phyloP scores from a whole-genome alignment of 2,888 invertebrate genomes.

The Drosophila tanythrix region DNA sequence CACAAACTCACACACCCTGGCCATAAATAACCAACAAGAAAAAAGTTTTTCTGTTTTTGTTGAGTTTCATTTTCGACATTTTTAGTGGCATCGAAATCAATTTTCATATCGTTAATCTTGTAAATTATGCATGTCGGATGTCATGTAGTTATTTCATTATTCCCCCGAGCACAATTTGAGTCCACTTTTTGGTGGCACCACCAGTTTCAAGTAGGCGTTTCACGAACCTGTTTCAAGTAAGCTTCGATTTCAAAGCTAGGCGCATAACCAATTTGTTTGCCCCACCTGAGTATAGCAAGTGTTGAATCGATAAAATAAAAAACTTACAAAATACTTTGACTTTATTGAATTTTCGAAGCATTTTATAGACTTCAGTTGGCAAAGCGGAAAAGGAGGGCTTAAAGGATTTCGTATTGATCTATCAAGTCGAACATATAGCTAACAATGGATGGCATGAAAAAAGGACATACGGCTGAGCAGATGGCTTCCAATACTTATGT shows the following conservation, averaged over 20 bases:
- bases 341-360: not conserved
- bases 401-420: not conserved
- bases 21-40: slow-evolving; percentile 54
- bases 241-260: slow-evolving; percentile 20
- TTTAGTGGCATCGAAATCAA: slow-evolving; percentile 82
- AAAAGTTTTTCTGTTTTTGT: slow-evolving; percentile 43
- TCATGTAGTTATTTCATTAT: slow-evolving; percentile 57
- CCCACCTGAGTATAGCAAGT: slow-evolving; percentile 1
- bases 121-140: slow-evolving; percentile 81
- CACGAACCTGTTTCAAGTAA: slow-evolving; percentile 37
- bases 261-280: slow-evolving; percentile 9
- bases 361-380: not conserved
- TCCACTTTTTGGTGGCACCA: not conserved
- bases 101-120: slow-evolving; percentile 82
- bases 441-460: not conserved
- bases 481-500: not conserved
- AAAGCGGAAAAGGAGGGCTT: not conserved
- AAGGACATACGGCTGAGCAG: not conserved
- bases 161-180: slow-evolving; percentile 40
- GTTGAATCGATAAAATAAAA: not conserved
- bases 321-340: not conserved
- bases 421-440: not conserved
- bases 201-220: slow-evolving; percentile 39
- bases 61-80: slow-evolving; percentile 73
- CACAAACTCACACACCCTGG: slow-evolving; percentile 35